phyloP scores from a whole-genome alignment of 2,888 invertebrate species.

The Philopedon plagiatum region DNA sequence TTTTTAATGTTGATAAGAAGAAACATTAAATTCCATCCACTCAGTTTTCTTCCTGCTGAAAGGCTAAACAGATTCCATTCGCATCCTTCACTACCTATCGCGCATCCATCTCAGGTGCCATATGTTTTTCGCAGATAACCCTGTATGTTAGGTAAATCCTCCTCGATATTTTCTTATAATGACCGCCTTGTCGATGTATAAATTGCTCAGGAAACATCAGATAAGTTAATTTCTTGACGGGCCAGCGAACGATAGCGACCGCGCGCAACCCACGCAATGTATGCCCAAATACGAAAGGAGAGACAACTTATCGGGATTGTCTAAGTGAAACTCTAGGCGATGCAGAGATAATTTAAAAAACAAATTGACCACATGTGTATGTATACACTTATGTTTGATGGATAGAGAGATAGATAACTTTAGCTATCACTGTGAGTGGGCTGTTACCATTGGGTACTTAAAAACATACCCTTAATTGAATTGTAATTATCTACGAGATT shows the following conservation, averaged over 20 bases:
- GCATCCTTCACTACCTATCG: conserved; percentile 3
- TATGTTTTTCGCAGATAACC: conserved; percentile 47
- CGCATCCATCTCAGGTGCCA: conserved; percentile 13
- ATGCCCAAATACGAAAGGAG: conserved; percentile 47
- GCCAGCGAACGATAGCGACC: conserved; percentile 47
- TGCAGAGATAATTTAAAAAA: conserved; percentile 44
- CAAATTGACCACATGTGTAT: conserved; percentile 45
- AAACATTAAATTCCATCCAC: too few species aligned
- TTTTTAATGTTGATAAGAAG: too few species aligned
- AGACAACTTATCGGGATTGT: conserved; percentile 28
- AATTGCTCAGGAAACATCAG: conserved; percentile 61
- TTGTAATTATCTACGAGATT: too few species aligned
- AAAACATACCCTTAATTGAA: too few species aligned
- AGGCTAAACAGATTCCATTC: too few species aligned
- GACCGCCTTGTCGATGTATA: conserved; percentile 57
- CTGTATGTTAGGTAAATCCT: conserved; percentile 29
- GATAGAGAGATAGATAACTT: too few species aligned
- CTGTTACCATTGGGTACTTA: too few species aligned
- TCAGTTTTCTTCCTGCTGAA: too few species aligned
- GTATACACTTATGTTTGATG: not conserved
- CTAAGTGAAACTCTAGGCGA: conserved; percentile 38
- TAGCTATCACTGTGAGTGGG: too few species aligned
- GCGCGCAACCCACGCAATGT: conserved; percentile 43
- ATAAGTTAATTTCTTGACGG: conserved; percentile 61
- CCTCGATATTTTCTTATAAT: conserved; percentile 49